Base-by-base conservation (phyloP, 1,140 invertebrate species). In the Macrosteles quadrilineatus region DNA sequence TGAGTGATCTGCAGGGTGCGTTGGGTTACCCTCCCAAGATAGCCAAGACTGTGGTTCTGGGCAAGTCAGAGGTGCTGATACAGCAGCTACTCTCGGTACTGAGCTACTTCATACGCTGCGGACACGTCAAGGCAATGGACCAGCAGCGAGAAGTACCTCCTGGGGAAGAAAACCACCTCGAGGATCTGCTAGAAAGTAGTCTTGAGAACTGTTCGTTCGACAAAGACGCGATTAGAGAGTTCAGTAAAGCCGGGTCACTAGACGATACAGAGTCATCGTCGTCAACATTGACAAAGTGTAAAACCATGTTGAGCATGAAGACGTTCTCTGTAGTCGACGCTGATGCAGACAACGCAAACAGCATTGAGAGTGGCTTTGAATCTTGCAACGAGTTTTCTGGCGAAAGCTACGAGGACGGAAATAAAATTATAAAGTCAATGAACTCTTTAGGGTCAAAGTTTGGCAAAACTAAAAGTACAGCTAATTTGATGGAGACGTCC, bases 41-140 rank as follows among this genome's bases (percentile, higher is more conserved):
- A 23, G 86, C 91, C 0, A 87, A 89, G 68, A 96, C 94, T 14
- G 86, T 96, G 40, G 85, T 96, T 50, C 87, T 87, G 86, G 40
- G 75, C 74, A 21, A 67, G 30, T 67, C 55, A 25, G 50, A 87
- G 88, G 40, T 84, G 91, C 71, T 80, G 84, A 85, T 92, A 12
- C 85, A 87, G 71, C 87, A 86, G 76, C 82, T 91, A 1, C 76
- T 92, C 0, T 84, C 82, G 40, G 87, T 90, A 57, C 79, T 96
- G 1, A 92, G 91, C 0, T 96, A 96, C 76, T 95, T 97, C 76
- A 88, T 96, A 62, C 83, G 91, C 25, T 93, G 90, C 79, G 87
- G 87, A 75, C 87, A 91, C 72, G 85, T 93, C 31, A 83, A 84
- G 69, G 83, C 80, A 59, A 53, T 59, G 47, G 32, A 53, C 0